Percentiles rank a stretch among this genome's conserved stretches.
These are phyloP conservation scores for Cinclus mexicanus DNA, from an alignment of 2,113 vertebrate genomes.

Conservation along the genomic window DNA sequence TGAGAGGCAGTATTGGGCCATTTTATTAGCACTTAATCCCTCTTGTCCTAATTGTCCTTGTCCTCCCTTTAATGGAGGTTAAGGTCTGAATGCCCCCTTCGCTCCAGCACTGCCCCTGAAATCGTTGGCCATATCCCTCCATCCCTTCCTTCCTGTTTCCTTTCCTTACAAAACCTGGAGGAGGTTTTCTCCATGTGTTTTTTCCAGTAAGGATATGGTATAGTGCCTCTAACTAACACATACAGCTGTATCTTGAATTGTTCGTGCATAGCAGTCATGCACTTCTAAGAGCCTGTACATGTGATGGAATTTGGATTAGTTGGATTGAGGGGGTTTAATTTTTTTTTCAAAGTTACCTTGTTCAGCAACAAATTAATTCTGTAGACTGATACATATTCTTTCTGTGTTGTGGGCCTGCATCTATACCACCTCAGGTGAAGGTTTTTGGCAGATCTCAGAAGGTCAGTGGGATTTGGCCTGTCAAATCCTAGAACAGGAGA, in stretches of 20 bases:
- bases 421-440: background rate
- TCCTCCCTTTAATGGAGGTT: background rate
- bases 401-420: background rate
- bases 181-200: background rate
- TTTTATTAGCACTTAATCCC: background rate
- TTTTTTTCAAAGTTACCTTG: background rate
- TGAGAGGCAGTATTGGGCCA: background rate
- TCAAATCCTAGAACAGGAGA: background rate
- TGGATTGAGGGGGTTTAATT: background rate
- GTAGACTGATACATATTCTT: background rate
- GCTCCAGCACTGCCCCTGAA: background rate
- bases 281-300: background rate
- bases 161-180: background rate
- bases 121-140: background rate
- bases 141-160: background rate
- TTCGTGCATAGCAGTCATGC: fast-evolving
- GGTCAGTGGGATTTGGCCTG: background rate
- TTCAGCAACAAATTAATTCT: slow-evolving; percentile 5
- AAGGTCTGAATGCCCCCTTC: background rate
- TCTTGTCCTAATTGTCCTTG: background rate
- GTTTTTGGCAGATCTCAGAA: background rate
- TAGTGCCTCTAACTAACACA: background rate
- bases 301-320: background rate
- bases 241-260: background rate
- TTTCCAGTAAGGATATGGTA: background rate